These are phyloP conservation scores for Cryptophagus acutangulus DNA, from an alignment of 2,888 invertebrate genomes.

Conservation along the genomic window DNA sequence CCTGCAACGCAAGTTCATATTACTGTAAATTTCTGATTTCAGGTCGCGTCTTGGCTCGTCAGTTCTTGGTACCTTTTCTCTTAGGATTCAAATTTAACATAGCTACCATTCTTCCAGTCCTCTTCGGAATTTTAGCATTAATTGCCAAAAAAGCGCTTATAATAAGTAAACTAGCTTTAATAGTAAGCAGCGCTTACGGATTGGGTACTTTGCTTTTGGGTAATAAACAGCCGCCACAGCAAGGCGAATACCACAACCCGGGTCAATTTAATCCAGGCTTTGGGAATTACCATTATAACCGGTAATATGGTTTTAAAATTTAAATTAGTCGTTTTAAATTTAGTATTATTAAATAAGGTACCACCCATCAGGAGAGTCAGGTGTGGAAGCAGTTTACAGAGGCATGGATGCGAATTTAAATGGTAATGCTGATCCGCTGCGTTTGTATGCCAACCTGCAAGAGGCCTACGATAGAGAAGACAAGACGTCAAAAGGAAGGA, in stretches of 20 bases:
- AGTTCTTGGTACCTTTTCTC: constrained; percentile 70
- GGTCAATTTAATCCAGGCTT: constrained; percentile 14
- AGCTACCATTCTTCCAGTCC: constrained; percentile 65
- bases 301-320: constrained; percentile 9
- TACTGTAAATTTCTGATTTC: constrained; percentile 40
- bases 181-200: constrained; percentile 66
- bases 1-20: constrained; percentile 1
- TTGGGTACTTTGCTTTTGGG: constrained; percentile 48
- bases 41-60: constrained; percentile 68
- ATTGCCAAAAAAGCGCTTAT: constrained; percentile 74
- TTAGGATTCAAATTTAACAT: constrained; percentile 77
- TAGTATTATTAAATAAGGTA: constrained; percentile 1
- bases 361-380: too few relatives aligned
- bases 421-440: constrained; percentile 19
- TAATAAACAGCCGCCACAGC: constrained; percentile 7
- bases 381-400: constrained; percentile 46
- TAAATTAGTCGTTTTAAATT: too few relatives aligned
- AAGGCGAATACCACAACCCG: constrained; percentile 11
- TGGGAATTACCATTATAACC: constrained; percentile 18
- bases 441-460: constrained; percentile 29
- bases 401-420: constrained; percentile 17
- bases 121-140: constrained; percentile 65
- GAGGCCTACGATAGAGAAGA: constrained; percentile 13
- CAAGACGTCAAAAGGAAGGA: constrained; percentile 35
- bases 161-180: constrained; percentile 67